These are phyloP conservation scores for Drosophila paracracens DNA, from an alignment of 2,888 invertebrate species.

Conservation along the genomic window DNA sequence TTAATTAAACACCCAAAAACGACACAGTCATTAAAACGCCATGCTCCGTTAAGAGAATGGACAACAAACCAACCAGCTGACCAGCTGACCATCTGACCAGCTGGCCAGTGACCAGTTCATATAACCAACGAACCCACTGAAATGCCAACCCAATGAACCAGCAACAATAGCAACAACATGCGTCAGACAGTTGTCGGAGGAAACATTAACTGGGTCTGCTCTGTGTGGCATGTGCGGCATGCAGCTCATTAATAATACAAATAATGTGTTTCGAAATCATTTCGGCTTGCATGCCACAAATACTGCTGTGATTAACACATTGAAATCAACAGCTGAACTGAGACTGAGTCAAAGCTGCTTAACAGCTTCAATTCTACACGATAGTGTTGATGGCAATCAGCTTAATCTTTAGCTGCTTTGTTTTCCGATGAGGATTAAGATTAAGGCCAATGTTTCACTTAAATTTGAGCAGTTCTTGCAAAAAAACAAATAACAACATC, in stretches of 20 bases:
- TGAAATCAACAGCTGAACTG: constrained; percentile 34
- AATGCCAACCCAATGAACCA: constrained; percentile 34
- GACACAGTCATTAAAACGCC: constrained; percentile 54
- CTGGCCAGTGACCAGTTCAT: constrained; percentile 5
- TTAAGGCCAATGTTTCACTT: background rate
- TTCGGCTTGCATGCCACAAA: constrained; percentile 67
- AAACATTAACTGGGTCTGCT: constrained; percentile 19
- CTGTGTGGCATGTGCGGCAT: constrained; percentile 60
- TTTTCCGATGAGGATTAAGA: background rate
- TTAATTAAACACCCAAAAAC: constrained; percentile 76
- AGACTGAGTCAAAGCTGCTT: background rate
- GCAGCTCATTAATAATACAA: constrained; percentile 77
- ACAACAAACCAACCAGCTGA: constrained; percentile 8
- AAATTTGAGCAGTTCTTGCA: background rate
- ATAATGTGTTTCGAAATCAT: constrained; percentile 77
- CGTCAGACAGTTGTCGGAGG: constrained; percentile 3
- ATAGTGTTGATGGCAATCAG: background rate
- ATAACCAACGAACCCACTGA: constrained; percentile 7
- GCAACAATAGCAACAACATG: constrained; percentile 12
- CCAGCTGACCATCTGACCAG: background rate
- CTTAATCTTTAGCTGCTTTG: background rate
- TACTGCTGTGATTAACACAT: constrained; percentile 73
- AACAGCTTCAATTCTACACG: background rate
- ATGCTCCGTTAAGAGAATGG: constrained; percentile 38
- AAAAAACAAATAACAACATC: background rate